Base-by-base conservation (phyloP, 2,797 vertebrate genomes). In the Eulemur albifrons region DNA sequence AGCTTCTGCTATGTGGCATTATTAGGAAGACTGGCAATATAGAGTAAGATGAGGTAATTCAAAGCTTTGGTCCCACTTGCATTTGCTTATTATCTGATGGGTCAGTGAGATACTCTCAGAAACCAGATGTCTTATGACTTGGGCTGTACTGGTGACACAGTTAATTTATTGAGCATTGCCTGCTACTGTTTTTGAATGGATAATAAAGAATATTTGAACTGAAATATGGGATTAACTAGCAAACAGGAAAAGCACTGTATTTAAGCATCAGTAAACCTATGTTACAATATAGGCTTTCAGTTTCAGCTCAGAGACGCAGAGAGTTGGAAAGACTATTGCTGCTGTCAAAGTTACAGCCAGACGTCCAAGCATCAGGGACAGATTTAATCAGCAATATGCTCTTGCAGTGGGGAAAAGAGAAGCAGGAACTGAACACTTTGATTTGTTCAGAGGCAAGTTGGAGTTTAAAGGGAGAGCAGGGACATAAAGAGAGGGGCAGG, bases 401-500 rank as follows among this genome's bases (percentile, higher is more conserved):
- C 9, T 1, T 20, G 14, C 18, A 9, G 18, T 15, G 17, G 8
- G 48, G 18, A 45, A 27, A 23, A 88, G 10, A 7, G 8, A 54
- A n/a, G 11, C 35, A 27, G 11, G 73, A 50, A 52, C 72, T 32
- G 61, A 77, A 43, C 7, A 4, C 25, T 52, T 23, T 0, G 9
- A 38, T 38, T 14, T 17, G 30, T 38, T 4, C n/a, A 40, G 14
- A 65, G 35, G n/a, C 4, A 18, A 48, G 27, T 4, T 30, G n/a
- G 38, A 0, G 3, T 43, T 57, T n/a, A 43, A 27, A 67, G 54
- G n/a, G 20, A 76, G 21, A 25, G 27, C 1, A 0, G 38, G 25
- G n/a, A 23, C 23, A 0, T 0, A 45, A 10, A 12, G 23, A 35
- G 9, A 57, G 20, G 20, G 25, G 17, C 0, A 4, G 45, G 0